Conservation (phyloP, 2,797 vertebrate species). For the Eulemur coronatus region DNA sequence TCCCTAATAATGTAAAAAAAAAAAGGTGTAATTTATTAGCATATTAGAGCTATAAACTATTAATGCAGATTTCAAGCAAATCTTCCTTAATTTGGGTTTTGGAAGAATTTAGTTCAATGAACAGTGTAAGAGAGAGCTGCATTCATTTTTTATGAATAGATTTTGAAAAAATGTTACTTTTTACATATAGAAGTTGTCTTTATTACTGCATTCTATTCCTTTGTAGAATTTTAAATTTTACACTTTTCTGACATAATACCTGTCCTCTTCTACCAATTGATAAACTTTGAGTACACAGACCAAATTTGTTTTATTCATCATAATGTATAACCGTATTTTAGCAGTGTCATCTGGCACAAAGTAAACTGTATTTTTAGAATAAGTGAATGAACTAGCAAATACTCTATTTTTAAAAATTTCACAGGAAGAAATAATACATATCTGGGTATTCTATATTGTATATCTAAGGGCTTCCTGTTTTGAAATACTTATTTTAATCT, state of each 20-base stretch:
- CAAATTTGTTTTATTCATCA: constrained; percentile 26
- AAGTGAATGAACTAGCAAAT: neutral
- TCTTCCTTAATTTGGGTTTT: constrained; percentile 22
- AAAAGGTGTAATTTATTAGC: neutral
- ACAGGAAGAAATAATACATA: neutral
- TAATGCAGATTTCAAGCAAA: neutral
- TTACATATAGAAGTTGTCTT: constrained; percentile 22
- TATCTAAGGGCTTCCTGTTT: neutral
- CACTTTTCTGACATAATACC: neutral
- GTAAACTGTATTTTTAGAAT: constrained; percentile 1
- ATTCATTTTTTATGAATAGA: constrained; percentile 2
- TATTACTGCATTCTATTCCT: neutral
- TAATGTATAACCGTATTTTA: neutral
- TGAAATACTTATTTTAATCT: neutral
- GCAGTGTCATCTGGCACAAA: neutral
- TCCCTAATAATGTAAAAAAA: neutral
- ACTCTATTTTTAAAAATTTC: neutral
- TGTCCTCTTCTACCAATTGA: neutral
- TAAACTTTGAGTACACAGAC: constrained; percentile 22
- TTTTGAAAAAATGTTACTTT: neutral
- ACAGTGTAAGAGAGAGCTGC: neutral
- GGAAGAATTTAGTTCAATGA: neutral
- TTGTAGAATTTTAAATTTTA: constrained; percentile 12
- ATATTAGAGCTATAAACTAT: constrained; percentile 12
- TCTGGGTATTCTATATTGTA: neutral